phyloP scores from a whole-genome alignment of 2,797 vertebrate species.

The Phalanger gymnotis region DNA sequence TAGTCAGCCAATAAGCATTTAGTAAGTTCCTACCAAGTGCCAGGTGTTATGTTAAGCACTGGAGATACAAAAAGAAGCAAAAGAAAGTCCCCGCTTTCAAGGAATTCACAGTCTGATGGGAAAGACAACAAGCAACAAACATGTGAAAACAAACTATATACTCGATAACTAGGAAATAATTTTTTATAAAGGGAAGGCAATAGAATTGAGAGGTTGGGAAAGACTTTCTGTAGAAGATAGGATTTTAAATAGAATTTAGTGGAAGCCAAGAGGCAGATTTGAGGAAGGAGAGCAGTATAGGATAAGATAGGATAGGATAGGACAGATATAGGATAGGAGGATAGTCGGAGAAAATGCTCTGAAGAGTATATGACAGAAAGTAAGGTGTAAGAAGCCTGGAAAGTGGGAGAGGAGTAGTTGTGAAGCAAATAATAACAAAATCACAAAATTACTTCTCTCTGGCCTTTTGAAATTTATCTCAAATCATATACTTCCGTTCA shows the following conservation, averaged over 20 bases:
- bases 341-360: neutral
- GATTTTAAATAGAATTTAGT: neutral
- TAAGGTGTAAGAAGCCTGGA: neutral
- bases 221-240: neutral
- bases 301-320: too few relatives aligned
- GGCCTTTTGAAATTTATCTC: neutral
- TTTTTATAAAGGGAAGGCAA: neutral
- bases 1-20: neutral
- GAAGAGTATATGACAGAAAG: neutral
- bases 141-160: neutral
- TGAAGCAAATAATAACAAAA: neutral
- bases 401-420: neutral
- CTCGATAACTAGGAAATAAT: neutral
- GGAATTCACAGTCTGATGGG: neutral
- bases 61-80: neutral
- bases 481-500: neutral
- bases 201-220: neutral
- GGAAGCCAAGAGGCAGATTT: neutral
- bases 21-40: neutral
- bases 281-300: neutral
- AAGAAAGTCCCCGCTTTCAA: neutral
- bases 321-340: too few relatives aligned
- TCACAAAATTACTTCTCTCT: neutral
- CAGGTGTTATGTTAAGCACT: neutral
- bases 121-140: neutral